phyloP scores from a whole-genome alignment of 1,140 invertebrate species.

The Cotesia chilonis region DNA sequence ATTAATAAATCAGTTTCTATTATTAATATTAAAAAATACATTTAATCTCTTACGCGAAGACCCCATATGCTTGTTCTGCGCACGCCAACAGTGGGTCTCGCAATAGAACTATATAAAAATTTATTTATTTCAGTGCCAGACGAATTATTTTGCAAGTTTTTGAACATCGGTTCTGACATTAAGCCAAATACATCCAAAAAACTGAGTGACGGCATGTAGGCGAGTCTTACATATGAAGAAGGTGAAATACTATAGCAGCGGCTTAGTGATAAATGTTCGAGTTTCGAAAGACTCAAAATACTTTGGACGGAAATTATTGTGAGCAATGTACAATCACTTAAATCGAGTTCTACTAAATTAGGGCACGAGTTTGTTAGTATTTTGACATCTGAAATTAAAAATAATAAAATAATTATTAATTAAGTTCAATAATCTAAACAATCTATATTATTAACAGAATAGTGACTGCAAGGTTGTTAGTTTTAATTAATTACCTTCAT shows the following conservation, averaged over 20 bases:
- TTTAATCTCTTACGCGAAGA: slow-evolving; percentile 80
- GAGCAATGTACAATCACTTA: slow-evolving; percentile 84
- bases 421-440: slow-evolving; percentile 16
- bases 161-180: slow-evolving; percentile 70
- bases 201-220: slow-evolving; percentile 70
- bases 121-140: slow-evolving; percentile 72
- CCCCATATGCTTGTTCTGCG: slow-evolving; percentile 89
- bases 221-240: slow-evolving; percentile 63
- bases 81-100: slow-evolving; percentile 86
- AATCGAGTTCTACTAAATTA: slow-evolving; percentile 81
- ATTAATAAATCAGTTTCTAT: neutral
- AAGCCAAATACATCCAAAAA: slow-evolving; percentile 83
- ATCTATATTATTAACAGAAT: neutral
- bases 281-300: slow-evolving; percentile 72
- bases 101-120: slow-evolving; percentile 80
- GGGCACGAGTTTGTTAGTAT: slow-evolving; percentile 74
- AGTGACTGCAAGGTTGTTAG: neutral
- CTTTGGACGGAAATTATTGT: slow-evolving; percentile 69
- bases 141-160: slow-evolving; percentile 67
- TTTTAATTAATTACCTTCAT: slow-evolving; percentile 72
- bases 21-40: slow-evolving; percentile 9
- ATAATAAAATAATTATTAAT: slow-evolving; percentile 14
- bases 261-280: slow-evolving; percentile 84
- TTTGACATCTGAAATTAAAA: slow-evolving; percentile 71
- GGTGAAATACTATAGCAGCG: slow-evolving; percentile 83